Percentiles rank a stretch among this genome's conserved stretches.
Conservation (phyloP, 53 echinoderm and acorn worm genomes). For the Crossaster papposus region DNA sequence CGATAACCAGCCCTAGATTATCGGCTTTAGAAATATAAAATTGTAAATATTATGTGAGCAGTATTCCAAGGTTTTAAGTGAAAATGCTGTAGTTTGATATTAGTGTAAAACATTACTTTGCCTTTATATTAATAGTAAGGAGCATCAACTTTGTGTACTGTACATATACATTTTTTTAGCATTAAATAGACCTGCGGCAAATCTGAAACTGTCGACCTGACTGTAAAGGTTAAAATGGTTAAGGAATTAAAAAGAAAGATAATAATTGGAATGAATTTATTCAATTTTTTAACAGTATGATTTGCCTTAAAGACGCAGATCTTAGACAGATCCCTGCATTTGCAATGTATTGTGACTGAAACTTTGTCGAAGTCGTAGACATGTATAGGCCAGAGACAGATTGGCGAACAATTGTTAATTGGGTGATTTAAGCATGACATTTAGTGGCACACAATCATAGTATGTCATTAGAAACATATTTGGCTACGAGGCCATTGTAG, state of each 20-base stretch:
- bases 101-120: not conserved
- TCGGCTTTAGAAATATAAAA: not conserved
- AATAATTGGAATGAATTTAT: not conserved
- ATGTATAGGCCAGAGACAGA: too few relatives aligned
- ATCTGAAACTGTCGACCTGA: too few relatives aligned
- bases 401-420: too few relatives aligned
- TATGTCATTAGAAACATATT: too few relatives aligned
- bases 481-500: too few relatives aligned
- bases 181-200: not conserved
- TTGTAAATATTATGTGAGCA: slow-evolving; percentile 21
- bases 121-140: not conserved
- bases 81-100: not conserved
- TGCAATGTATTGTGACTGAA: too few relatives aligned
- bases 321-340: not conserved
- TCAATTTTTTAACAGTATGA: not conserved
- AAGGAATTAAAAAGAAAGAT: not conserved
- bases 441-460: too few relatives aligned
- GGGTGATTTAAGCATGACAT: too few relatives aligned
- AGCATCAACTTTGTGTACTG: not conserved
- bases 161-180: not conserved
- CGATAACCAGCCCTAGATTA: too few relatives aligned
- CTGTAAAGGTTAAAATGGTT: too few relatives aligned
- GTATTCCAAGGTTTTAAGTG: slow-evolving; percentile 1
- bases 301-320: not conserved
- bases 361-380: too few relatives aligned